Base-by-base conservation (phyloP, 2,797 vertebrate species). In the Strix occidentalis region DNA sequence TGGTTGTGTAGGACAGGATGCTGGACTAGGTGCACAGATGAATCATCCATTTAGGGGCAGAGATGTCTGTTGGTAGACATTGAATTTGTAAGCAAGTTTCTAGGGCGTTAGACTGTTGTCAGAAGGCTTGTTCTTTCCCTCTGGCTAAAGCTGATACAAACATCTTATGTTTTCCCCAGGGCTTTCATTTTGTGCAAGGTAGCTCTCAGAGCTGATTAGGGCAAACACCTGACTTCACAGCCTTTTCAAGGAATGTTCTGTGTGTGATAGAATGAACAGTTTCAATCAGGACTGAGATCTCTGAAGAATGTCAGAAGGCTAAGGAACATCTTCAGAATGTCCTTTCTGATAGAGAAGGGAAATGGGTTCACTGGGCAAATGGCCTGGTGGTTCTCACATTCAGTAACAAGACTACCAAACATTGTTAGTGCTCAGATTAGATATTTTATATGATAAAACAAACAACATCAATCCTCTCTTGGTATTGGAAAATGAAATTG, bases 121-220 rank as follows among this genome's bases (percentile, higher is more conserved):
- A 35, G 58, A 53, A 60, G 87, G 20, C 2, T 2, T 9, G 1
- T 85, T 69, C 24, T 58, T 11, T 92, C 18, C 13, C 13, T 45
- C 18, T 48, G 53, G 41, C 56, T 83, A 10, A 83, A 80, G 29
- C 18, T 26, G 46, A 26, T 43, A 54, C 3, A 79, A 68, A 78
- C 16, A 50, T 45, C 23, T 35, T 58, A 15, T 0, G 3, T 18
- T 50, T 50, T 72, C 19, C 26, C 4, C 0, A 1, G 11, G n/a
- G 28, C 18, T 72, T 83, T 75, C 7, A 24, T 71, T 90, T 78
- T 64, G 37, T 50, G 41, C 28, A 25, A 61, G n/a, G n/a, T n/a
- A 71, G 16, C 16, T 91, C 33, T 71, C 14, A 26, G 21, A 76
- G 15, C 28, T 63, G 29, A 7, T 41, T 15, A 72, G 20, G 53